Base-by-base conservation (phyloP, 2,113 vertebrate species). In the Lepus timidus region DNA sequence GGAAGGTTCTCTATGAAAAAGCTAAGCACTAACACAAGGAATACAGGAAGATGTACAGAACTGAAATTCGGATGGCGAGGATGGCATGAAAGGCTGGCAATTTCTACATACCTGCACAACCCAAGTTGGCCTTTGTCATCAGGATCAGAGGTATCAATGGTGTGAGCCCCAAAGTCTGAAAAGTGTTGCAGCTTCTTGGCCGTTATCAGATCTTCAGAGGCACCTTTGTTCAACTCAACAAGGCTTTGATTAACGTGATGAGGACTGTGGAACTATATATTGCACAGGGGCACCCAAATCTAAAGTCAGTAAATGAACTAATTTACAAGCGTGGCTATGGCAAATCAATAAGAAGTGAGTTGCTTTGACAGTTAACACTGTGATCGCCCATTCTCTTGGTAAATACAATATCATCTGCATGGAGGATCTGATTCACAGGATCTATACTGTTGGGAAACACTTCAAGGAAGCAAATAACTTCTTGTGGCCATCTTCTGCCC, bases 141-240 rank as follows among this genome's bases (percentile, higher is more conserved):
- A 98, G 99, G 88, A 99, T 99, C 98, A 98, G 99, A 97, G 99
- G 99, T 93, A 99, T 99, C 98, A 99, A 99, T 0, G 99, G 99
- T 1, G 99, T 99, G 91, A 99, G 99, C 97, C 99, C 99, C 0
- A 99, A 99, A 98, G 99, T 99, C 86, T 99, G 99, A 14, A 99
- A 99, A 94, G 99, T 99, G 85, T 96, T 99, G 96, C 99, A 99
- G 97, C 99, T 99, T 12, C 99, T 99, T 78, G 99, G 99, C 93
- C 99, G 99, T 82, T 99, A 99, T 16, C 99, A 99, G 98, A 99
- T 99, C 97, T 99, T 99, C 96, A 99, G 99, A 0, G 99, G 99
- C 64, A 99, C 99, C 0, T 99, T 99, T 62, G 99, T 99, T 65
- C 99, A 99, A 83, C 98, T 99, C 97, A 99, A 99, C 98, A 99